These are phyloP conservation scores for Xyrauchen texanus DNA, from an alignment of 2,113 vertebrate species.

Conservation along the genomic window DNA sequence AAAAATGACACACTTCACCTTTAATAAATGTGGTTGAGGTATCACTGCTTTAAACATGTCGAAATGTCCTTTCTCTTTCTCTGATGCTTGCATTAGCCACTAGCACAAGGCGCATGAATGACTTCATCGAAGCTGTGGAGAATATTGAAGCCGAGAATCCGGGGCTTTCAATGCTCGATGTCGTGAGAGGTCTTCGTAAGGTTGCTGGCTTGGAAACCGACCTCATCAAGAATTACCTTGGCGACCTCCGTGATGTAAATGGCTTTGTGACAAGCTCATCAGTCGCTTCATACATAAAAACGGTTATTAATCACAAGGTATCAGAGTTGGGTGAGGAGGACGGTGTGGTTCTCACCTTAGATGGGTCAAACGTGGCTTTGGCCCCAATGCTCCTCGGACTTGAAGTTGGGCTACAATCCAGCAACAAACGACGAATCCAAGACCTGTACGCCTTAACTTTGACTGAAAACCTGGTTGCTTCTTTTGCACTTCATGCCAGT, in stretches of 20 bases:
- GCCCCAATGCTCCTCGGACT: constrained; percentile 77
- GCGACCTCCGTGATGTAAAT: not conserved
- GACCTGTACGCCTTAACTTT: constrained; percentile 71
- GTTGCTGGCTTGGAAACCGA: constrained; percentile 48
- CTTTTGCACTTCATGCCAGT: constrained; percentile 64
- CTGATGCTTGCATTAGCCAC: constrained; percentile 16
- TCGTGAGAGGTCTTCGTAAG: constrained; percentile 56
- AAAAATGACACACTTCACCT: too few species aligned
- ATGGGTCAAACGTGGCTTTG: constrained; percentile 83
- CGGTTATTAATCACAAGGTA: constrained; percentile 56
- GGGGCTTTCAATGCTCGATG: constrained; percentile 2
- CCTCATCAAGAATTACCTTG: constrained; percentile 61
- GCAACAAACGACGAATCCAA: not conserved
- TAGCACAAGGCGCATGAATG: constrained; percentile 66
- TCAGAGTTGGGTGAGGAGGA: constrained; percentile 48
- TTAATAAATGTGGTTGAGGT: too few species aligned
- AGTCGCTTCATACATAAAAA: constrained; percentile 58
- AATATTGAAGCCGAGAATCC: constrained; percentile 63
- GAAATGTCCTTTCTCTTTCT: not conserved
- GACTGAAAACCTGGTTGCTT: constrained; percentile 62
- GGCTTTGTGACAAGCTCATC: constrained; percentile 35
- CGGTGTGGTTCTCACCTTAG: constrained; percentile 78
- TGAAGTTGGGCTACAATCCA: constrained; percentile 71
- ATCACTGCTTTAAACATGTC: not conserved
- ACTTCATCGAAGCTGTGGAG: constrained; percentile 71